Evolutionary conservation across 2,797 vertebrate genomes (phyloP).

Genomic region (Eurystomus glaucurus): DNA sequence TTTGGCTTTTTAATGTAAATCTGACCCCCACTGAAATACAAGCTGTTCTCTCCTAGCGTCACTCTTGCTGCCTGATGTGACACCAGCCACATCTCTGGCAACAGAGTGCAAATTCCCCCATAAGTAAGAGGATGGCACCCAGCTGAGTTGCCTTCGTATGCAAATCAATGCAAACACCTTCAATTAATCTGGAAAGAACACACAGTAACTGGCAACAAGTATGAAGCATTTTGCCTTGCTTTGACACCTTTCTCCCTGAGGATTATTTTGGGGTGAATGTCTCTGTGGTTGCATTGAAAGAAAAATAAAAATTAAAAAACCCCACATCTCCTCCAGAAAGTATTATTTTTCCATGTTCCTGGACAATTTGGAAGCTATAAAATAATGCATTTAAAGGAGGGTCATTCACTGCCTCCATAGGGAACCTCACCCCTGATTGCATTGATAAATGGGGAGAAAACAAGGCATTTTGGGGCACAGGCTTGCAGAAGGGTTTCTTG

Average conservation of each 20-base stretch:
- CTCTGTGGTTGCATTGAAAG: not conserved
- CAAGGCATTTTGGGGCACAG: fast-evolving
- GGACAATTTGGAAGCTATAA: not conserved
- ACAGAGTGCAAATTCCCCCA: not conserved
- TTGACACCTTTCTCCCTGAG: not conserved
- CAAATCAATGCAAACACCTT: not conserved
- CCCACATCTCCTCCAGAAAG: not conserved
- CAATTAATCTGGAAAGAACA: not conserved
- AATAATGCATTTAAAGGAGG: not conserved
- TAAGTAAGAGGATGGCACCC: not conserved
- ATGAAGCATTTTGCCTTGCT: not conserved
- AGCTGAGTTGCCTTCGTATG: not conserved
- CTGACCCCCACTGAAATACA: not conserved
- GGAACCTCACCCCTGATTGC: not conserved
- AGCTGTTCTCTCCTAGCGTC: not conserved
- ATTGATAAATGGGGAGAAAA: not conserved
- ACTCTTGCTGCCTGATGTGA: not conserved
- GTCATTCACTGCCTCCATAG: fast-evolving
- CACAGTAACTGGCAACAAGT: not conserved
- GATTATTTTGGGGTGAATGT: not conserved
- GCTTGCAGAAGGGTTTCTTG: not conserved
- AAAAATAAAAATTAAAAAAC: not conserved
- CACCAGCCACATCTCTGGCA: not conserved
- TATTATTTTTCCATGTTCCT: not conserved
- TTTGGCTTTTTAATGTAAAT: not conserved